A percentile compares a stretch with the other conserved stretches of the same genome.
Evolutionary conservation across 2,797 vertebrate genomes (phyloP).

Genomic region (Clarias laeviceps): DNA sequence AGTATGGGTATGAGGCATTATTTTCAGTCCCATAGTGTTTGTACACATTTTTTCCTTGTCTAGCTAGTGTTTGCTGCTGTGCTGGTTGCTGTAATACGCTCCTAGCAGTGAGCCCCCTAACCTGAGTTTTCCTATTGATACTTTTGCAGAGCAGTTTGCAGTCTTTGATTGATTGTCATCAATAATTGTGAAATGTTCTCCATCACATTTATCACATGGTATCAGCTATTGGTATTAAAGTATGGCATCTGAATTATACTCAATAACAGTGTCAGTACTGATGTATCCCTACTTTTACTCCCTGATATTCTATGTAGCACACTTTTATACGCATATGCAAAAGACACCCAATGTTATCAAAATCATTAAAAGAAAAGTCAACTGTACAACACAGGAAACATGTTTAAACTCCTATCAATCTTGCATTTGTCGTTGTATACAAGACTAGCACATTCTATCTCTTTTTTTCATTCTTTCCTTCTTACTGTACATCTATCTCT

Average conservation of each 20-base stretch:
- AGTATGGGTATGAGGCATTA: neutral
- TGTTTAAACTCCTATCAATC: conserved; percentile 41
- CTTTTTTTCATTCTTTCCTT: neutral
- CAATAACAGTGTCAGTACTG: neutral
- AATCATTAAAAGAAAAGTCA: conserved; percentile 7
- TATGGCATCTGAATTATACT: neutral
- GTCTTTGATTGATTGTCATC: neutral
- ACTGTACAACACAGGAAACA: neutral
- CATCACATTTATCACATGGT: neutral
- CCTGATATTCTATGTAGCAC: neutral
- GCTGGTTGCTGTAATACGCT: neutral
- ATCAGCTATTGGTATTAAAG: neutral
- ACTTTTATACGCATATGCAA: neutral
- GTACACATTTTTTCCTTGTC: neutral
- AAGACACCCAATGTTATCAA: neutral
- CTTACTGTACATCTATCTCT: neutral
- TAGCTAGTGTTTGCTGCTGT: neutral
- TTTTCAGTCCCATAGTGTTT: neutral
- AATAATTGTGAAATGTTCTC: neutral
- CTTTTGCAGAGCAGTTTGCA: neutral
- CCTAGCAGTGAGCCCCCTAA: neutral
- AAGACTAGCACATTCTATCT: neutral
- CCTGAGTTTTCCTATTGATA: neutral
- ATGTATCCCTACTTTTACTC: neutral
- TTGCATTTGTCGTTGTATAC: conserved; percentile 37